Conservation (phyloP, 2,888 invertebrate species). For the Diloba caeruleocephala region DNA sequence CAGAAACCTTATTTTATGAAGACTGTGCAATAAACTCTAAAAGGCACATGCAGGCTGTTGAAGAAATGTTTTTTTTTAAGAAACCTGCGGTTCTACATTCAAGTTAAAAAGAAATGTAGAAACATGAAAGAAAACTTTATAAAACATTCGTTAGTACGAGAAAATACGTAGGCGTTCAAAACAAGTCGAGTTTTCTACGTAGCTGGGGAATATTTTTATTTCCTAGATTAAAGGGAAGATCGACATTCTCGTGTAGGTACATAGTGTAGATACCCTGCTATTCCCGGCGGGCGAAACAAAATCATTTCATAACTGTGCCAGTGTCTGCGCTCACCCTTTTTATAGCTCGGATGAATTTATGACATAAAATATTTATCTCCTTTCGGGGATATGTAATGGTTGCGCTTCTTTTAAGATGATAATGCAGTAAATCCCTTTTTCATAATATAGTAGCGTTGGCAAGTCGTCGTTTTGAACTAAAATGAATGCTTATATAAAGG, state of each 20-base stretch:
- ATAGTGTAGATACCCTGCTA: conserved; percentile 59
- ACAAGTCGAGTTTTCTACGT: conserved; percentile 49
- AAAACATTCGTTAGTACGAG: conserved; percentile 41
- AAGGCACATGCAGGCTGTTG: too few species aligned
- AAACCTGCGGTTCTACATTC: conserved; percentile 39
- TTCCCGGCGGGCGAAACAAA: conserved; percentile 70
- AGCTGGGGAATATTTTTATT: conserved; percentile 63
- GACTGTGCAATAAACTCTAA: conserved; percentile 1
- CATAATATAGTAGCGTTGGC: conserved; percentile 72
- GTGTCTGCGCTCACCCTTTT: conserved; percentile 79
- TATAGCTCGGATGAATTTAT: conserved; percentile 82
- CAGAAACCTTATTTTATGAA: conserved; percentile 7
- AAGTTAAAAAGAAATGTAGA: conserved; percentile 37
- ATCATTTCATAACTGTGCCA: conserved; percentile 72
- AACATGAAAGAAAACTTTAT: conserved; percentile 26
- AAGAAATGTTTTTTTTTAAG: conserved; percentile 24
- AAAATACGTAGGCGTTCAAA: conserved; percentile 43
- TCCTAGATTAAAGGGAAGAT: conserved; percentile 69
- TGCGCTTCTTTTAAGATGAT: conserved; percentile 79
- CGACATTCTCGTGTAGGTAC: conserved; percentile 64
- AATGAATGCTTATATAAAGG: conserved; percentile 53
- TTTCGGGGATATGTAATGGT: conserved; percentile 79
- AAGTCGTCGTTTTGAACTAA: conserved; percentile 58
- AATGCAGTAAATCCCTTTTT: conserved; percentile 77
- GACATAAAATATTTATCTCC: conserved; percentile 85